A percentile compares a stretch with the other conserved stretches of the same genome.
Conservation (phyloP, 2,888 invertebrate genomes). For the Archips crataeganus region DNA sequence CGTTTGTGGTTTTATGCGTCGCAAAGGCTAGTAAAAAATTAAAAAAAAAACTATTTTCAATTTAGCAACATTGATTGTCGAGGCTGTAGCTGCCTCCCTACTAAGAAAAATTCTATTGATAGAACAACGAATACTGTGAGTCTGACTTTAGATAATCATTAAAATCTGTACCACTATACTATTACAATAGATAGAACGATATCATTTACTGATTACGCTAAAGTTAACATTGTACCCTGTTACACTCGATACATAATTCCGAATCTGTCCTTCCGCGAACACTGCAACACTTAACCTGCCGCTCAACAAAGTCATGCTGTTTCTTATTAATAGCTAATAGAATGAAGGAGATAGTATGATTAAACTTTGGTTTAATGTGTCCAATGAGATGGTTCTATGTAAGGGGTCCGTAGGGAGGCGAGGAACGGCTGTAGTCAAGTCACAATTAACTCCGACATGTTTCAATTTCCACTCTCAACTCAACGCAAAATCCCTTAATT, state of each 20-base stretch:
- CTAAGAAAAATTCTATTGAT: too few species aligned
- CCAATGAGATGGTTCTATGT: conserved; percentile 16
- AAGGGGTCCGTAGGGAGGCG: conserved; percentile 33
- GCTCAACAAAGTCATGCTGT: conserved; percentile 6
- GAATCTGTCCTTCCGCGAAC: conserved; percentile 8
- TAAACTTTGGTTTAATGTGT: not conserved
- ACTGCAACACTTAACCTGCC: not conserved
- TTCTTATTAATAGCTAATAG: not conserved
- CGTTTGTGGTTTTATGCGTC: too few species aligned
- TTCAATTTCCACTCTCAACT: conserved; percentile 75
- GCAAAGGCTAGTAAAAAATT: too few species aligned
- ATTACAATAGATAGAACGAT: not conserved
- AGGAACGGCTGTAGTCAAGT: conserved; percentile 51
- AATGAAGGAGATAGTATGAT: conserved; percentile 19
- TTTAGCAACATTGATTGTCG: too few species aligned
- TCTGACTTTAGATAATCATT: too few species aligned
- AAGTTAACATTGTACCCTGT: conserved; percentile 35
- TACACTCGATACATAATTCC: conserved; percentile 36
- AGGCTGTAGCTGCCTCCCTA: not conserved
- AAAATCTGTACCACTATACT: not conserved
- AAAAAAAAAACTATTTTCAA: too few species aligned
- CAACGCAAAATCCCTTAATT: conserved; percentile 64
- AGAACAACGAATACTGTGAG: too few species aligned
- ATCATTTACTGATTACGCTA: conserved; percentile 30
- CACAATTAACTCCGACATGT: conserved; percentile 80